Conservation (phyloP, 2,888 invertebrate genomes). For the Callinectes sapidus region DNA sequence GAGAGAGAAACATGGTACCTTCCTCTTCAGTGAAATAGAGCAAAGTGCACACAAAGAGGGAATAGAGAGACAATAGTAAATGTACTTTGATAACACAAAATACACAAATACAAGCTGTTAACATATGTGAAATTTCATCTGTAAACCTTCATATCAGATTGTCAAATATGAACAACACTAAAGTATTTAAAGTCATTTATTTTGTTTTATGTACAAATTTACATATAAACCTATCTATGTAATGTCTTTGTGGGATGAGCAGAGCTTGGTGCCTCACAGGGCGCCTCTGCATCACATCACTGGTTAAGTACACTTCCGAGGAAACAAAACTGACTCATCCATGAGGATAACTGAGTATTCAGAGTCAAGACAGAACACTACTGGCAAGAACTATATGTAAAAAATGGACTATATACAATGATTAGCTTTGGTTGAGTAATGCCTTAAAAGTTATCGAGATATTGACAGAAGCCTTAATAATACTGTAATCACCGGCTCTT, state of each 20-base stretch:
- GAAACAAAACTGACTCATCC: not conserved
- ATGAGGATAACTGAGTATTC: not conserved
- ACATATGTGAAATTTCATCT: not conserved
- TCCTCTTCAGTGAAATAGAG: too few relatives aligned
- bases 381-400: constrained; percentile 5
- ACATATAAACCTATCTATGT: not conserved
- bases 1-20: too few relatives aligned
- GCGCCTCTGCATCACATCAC: not conserved
- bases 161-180: not conserved
- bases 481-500: constrained; percentile 9
- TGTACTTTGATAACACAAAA: too few relatives aligned
- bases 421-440: constrained; percentile 22
- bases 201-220: constrained; percentile 21
- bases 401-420: constrained; percentile 19
- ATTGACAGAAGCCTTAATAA: not conserved
- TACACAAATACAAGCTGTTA: too few relatives aligned
- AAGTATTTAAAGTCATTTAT: not conserved
- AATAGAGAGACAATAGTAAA: too few relatives aligned
- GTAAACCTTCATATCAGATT: not conserved
- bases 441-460: not conserved
- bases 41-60: too few relatives aligned
- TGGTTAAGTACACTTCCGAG: not conserved
- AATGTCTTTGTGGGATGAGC: not conserved
- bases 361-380: not conserved
- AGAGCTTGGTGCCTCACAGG: not conserved